Evolutionary conservation across 2,888 invertebrate genomes (phyloP), one percentile per base, ranked within the genome.

Genomic region (Alentia gelatinosa): DNA sequence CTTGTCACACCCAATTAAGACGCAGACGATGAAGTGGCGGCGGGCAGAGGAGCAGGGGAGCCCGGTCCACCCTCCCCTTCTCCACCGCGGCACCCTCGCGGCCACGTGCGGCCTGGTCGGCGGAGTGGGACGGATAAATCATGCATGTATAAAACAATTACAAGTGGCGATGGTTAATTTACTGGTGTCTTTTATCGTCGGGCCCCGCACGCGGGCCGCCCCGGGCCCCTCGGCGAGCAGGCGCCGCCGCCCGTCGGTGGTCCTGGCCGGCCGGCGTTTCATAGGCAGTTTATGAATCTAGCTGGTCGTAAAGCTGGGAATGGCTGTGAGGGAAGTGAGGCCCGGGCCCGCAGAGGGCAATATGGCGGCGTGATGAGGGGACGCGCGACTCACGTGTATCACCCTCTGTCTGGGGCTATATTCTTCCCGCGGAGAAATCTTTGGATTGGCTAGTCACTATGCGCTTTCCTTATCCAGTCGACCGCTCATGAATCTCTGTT

Each of bases 141-240:
- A 83, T 83, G 83, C 83, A 83, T 83, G 40, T 30, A 35, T 40
- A 83, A 83, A 83, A 83, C 83, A 83, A 83, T 83, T 83, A 83
- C 83, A 83, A n/a, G 83, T 35, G 37, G 83, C 83, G 23, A 83
- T 83, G 26, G 83, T 35, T 35, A 83, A 5, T 83, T 83, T 83
- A 83, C 37, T 15, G 83, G 19, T 23, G 37, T 83, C 39, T 83
- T 83, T 83, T 83, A 83, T 83, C 83, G 39, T 42, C 47, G 15
- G 47, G 9, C 47, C 47, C 47, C 35, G 7, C 15, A n/a, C 15
- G 9, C 19, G 15, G 37, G 4, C 39, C 30, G 5, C 83, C 30
- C 83, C 7, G 3, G n/a, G 83, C 37, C 15, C 37, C 19, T 37
- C 1, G 68, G 30, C 7, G 19, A 12, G 83, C 37, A 15, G 68